Percentiles rank a stretch among this genome's conserved stretches.
Evolutionary conservation across 2,113 vertebrate species (phyloP).

Genomic region (Noturus placidus): DNA sequence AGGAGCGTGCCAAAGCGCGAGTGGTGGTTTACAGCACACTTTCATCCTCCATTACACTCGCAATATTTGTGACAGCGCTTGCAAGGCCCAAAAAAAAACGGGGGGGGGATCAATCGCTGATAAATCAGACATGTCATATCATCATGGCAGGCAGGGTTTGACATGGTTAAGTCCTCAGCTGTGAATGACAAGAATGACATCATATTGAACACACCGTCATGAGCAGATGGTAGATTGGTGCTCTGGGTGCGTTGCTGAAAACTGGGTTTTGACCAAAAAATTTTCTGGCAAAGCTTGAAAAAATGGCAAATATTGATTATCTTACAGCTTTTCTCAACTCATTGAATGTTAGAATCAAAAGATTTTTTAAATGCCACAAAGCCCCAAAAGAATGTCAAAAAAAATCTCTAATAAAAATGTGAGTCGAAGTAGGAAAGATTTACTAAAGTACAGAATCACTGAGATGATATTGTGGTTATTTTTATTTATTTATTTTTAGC

Average conservation of each 20-base stretch:
- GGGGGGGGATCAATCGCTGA: constrained; percentile 52
- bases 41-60: constrained; percentile 61
- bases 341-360: neutral
- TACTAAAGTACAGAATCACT: neutral
- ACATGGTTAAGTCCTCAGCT: constrained; percentile 60
- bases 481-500: neutral
- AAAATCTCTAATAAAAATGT: neutral
- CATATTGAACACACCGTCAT: constrained; percentile 52
- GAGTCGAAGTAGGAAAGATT: neutral
- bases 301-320: neutral
- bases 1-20: constrained; percentile 39
- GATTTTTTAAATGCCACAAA: neutral
- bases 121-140: constrained; percentile 60
- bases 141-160: constrained; percentile 60
- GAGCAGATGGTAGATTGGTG: constrained; percentile 36
- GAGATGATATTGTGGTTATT: neutral
- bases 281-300: constrained; percentile 2
- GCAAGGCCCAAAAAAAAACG: constrained; percentile 16
- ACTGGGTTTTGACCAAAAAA: neutral
- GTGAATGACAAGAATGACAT: constrained; percentile 63
- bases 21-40: constrained; percentile 38
- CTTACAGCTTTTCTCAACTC: neutral
- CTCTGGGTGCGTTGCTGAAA: constrained; percentile 1
- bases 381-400: neutral
- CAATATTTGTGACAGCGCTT: constrained; percentile 41